A percentile compares a stretch with the other conserved stretches of the same genome.
phyloP scores from a whole-genome alignment of 2,888 invertebrate genomes.

The Drosophila helvetica region DNA sequence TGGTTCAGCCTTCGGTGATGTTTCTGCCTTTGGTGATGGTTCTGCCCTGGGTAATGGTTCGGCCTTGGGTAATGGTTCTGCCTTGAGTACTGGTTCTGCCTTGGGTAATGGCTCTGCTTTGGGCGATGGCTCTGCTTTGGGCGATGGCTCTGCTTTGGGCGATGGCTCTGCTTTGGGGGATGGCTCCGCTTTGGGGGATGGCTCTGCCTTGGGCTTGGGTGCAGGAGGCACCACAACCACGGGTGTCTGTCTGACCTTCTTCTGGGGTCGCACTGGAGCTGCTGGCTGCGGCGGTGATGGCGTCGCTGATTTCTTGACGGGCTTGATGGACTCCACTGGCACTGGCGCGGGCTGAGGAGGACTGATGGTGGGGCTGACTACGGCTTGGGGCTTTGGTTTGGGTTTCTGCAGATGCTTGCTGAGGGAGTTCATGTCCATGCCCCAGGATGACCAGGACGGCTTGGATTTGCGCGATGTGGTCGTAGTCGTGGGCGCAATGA shows the following conservation, averaged over 20 bases:
- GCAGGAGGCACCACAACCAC: conserved; percentile 2
- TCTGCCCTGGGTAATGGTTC: too few species aligned
- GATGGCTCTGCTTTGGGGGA: not conserved
- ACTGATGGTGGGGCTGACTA: conserved; percentile 4
- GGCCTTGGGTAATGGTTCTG: not conserved
- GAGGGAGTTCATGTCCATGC: conserved; percentile 54
- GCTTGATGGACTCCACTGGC: conserved; percentile 28
- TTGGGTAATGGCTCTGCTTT: conserved; percentile 1
- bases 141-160: not conserved
- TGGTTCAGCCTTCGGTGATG: conserved; percentile 5
- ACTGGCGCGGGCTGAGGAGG: conserved; percentile 34
- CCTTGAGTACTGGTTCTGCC: conserved; percentile 2
- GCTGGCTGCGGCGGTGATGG: conserved; percentile 32
- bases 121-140: not conserved
- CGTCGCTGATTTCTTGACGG: conserved; percentile 28
- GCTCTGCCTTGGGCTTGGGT: conserved; percentile 13
- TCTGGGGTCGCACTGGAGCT: conserved; percentile 15
- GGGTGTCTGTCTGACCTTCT: conserved; percentile 31
- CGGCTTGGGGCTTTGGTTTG: conserved; percentile 34
- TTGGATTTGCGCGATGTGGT: conserved; percentile 48
- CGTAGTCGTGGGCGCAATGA: conserved; percentile 3
- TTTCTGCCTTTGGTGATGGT: too few species aligned
- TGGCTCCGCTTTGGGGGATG: not conserved
- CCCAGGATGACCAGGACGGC: conserved; percentile 67
- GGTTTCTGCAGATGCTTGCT: conserved; percentile 46